Conservation (phyloP, 2,797 vertebrate genomes). For the Sebastes umbrosus region DNA sequence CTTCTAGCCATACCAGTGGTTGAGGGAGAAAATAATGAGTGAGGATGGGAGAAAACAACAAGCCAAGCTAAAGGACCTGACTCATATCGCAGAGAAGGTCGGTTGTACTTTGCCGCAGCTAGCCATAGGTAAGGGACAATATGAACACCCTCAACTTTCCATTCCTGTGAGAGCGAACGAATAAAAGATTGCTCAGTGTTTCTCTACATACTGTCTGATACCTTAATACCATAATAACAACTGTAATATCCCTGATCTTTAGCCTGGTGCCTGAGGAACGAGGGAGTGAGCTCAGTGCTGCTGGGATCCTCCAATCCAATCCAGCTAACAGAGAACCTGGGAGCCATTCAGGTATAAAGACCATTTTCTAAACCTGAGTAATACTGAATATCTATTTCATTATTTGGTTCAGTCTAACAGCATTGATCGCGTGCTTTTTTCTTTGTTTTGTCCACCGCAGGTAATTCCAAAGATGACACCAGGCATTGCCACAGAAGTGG, state of each 20-base stretch:
- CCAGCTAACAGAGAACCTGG: conserved; percentile 96
- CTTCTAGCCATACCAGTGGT: conserved; percentile 95
- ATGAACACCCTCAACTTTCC: not conserved
- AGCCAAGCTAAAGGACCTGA: conserved; percentile 93
- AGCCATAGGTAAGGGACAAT: conserved; percentile 88
- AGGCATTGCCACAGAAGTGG: conserved; percentile 80
- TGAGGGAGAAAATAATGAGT: conserved; percentile 95
- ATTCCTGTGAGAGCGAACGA: not conserved
- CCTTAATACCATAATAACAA: not conserved
- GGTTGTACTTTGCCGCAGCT: conserved; percentile 97
- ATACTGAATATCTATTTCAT: not conserved
- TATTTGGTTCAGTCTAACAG: not conserved
- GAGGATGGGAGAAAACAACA: conserved; percentile 97
- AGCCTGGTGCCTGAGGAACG: conserved; percentile 98
- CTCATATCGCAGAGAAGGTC: conserved; percentile 92
- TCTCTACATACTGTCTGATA: not conserved
- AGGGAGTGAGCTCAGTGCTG: conserved; percentile 97
- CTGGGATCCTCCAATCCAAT: conserved; percentile 93
- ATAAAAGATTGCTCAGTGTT: not conserved
- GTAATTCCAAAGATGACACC: conserved; percentile 86
- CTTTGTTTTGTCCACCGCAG: conserved; percentile 54
- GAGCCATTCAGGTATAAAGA: conserved; percentile 91
- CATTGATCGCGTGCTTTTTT: not conserved
- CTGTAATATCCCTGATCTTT: conserved; percentile 11
- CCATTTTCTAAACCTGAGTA: not conserved